phyloP scores from a whole-genome alignment of 1,140 invertebrate species.

The Platyura marginata region DNA sequence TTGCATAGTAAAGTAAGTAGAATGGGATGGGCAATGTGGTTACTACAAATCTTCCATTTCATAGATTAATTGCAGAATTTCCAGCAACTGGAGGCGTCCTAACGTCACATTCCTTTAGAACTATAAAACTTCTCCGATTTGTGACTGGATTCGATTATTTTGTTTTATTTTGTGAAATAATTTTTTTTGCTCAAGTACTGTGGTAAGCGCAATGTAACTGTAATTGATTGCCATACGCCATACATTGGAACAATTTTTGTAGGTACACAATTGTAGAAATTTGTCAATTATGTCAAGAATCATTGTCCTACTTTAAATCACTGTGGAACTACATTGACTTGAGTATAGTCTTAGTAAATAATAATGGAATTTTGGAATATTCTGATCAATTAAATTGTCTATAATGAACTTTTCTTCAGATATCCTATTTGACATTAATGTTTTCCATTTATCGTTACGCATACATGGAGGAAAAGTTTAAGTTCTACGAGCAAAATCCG shows the following conservation, averaged over 20 bases:
- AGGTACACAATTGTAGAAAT: neutral
- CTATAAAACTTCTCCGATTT: neutral
- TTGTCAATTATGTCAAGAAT: neutral
- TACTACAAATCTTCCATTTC: neutral
- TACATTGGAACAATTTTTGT: neutral
- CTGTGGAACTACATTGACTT: neutral
- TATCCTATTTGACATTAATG: neutral
- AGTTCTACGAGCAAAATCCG: neutral
- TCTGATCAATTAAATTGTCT: no score
- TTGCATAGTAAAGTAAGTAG: neutral
- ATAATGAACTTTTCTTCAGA: neutral
- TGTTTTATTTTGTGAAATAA: neutral
- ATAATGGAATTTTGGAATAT: no score
- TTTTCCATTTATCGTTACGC: neutral
- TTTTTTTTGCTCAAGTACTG: neutral
- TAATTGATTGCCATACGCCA: neutral
- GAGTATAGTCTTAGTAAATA: neutral
- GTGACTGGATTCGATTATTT: neutral
- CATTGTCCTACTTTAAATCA: neutral
- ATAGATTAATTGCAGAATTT: neutral
- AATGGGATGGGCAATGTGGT: neutral
- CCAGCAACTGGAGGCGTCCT: neutral
- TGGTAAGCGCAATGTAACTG: neutral
- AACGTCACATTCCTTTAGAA: neutral
- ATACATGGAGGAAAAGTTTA: neutral